Base-by-base conservation (phyloP, 2,888 invertebrate genomes). In the Mesorhabditis belari region DNA sequence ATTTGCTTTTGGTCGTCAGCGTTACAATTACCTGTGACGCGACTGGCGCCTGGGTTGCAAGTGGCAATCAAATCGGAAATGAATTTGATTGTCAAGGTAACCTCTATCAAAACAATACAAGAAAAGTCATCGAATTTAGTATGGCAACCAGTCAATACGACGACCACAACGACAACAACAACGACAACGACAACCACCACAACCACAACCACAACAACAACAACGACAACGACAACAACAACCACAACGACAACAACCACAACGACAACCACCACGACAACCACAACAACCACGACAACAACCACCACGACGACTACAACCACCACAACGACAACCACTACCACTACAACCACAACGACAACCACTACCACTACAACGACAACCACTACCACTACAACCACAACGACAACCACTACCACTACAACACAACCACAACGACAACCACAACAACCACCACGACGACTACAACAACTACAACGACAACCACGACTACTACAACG, bases 161-260 rank as follows among this genome's bases (percentile, higher is more conserved):
- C 29, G 26, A 12, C 24, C 0, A 60, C 60, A 9, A 49, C 44
- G n/a, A 57, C 57, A 25, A 57, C 56, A 29, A 35, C 53, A 0
- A 61, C 61, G 4, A 57, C 44, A 3, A 59, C 61, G 17, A 61
- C 61, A 2, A 60, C 65, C 4, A 60, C 63, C 5, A 57, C 54
- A 2, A 55, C 49, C 19, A 28, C 55, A 9, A 59, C 56, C 0
- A 49, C 50, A 12, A 61, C 56, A 3, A 50, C 55, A 1, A 56
- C 60, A 1, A 51, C 50, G 23, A n/a, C 6, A 28, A 27, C 17
- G 21, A 21, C 55, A 19, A 50, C 27, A 27, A 19, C 12, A 29
- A 3, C 24, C 17, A 3, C 21, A 24, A 57, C 57, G 6, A 51
- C n/a, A 24, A 23, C 54, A 25, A 54, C 21, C 25, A 54, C 21